phyloP scores from a whole-genome alignment of 2,113 vertebrate genomes.

The Oxyruncus cristatus region DNA sequence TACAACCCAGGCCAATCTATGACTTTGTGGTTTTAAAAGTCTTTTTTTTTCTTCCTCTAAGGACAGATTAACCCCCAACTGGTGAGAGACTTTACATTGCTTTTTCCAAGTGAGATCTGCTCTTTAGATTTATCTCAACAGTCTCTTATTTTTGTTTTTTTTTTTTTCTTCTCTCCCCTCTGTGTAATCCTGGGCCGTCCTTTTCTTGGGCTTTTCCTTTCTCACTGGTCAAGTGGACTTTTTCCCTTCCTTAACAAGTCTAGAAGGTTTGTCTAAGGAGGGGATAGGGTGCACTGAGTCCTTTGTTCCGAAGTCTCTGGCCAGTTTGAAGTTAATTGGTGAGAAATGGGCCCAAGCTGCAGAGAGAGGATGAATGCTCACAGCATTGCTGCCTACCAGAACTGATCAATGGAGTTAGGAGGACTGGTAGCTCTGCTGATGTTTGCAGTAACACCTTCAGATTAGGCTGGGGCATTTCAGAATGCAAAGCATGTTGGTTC shows the following conservation, averaged over 20 bases:
- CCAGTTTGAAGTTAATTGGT: background rate
- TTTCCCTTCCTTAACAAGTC: background rate
- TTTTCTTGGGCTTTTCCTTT: background rate
- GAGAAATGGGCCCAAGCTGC: background rate
- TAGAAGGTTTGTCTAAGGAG: background rate
- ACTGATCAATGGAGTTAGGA: background rate
- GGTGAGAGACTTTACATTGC: background rate
- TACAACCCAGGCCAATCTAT: background rate
- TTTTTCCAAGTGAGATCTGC: background rate
- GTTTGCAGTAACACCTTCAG: background rate
- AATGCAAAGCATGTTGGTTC: background rate
- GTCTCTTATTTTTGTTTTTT: accelerated
- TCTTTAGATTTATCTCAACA: background rate
- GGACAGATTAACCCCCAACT: accelerated
- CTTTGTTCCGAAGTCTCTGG: background rate
- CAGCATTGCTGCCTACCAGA: background rate
- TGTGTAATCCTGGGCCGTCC: background rate
- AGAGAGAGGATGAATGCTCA: background rate
- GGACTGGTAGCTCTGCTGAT: background rate
- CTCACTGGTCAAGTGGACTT: background rate
- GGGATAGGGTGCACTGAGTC: background rate
- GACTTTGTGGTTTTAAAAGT: background rate
- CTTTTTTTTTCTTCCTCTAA: background rate
- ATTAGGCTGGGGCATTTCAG: background rate
- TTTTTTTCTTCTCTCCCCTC: accelerated